Evolutionary conservation across 2,888 invertebrate species (phyloP).

Genomic region (Leptodirus hochenwartii): DNA sequence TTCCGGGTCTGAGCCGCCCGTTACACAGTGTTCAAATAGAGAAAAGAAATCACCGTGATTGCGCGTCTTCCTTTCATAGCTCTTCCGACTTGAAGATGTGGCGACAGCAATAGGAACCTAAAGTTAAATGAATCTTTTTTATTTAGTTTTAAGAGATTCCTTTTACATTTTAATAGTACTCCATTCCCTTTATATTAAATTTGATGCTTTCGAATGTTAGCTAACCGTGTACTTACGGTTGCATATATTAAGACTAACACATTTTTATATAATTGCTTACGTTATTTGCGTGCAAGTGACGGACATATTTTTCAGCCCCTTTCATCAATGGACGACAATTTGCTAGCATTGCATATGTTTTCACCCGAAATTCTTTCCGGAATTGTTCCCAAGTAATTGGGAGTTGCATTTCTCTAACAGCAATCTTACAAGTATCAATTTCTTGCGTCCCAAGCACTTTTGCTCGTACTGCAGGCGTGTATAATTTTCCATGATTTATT

Average conservation of each 20-base stretch:
- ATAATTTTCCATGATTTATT: slow-evolving; percentile 51
- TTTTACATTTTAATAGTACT: too few relatives aligned
- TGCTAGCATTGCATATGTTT: slow-evolving; percentile 26
- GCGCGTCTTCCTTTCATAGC: slow-evolving; percentile 50
- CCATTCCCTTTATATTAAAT: too few relatives aligned
- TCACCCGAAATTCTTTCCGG: slow-evolving; percentile 35
- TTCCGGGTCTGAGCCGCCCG: slow-evolving; percentile 67
- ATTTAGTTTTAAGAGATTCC: too few relatives aligned
- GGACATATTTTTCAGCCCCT: slow-evolving; percentile 13
- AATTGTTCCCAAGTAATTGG: slow-evolving; percentile 52
- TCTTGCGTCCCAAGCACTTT: slow-evolving; percentile 61
- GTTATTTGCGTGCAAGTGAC: slow-evolving; percentile 9
- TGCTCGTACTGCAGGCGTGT: slow-evolving; percentile 62
- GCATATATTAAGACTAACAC: too few relatives aligned
- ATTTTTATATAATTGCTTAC: too few relatives aligned
- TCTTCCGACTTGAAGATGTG: slow-evolving; percentile 61
- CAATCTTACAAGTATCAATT: slow-evolving; percentile 44
- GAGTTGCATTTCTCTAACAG: slow-evolving; percentile 46
- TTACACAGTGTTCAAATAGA: slow-evolving; percentile 58
- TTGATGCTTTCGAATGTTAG: too few relatives aligned
- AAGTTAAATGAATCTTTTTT: too few relatives aligned
- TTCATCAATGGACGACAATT: slow-evolving; percentile 14
- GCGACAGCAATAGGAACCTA: slow-evolving; percentile 74
- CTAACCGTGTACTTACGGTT: too few relatives aligned
- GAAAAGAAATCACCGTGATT: slow-evolving; percentile 45